Evolutionary conservation across 1,140 invertebrate species (phyloP).

Genomic region (Musca vetustissima): DNA sequence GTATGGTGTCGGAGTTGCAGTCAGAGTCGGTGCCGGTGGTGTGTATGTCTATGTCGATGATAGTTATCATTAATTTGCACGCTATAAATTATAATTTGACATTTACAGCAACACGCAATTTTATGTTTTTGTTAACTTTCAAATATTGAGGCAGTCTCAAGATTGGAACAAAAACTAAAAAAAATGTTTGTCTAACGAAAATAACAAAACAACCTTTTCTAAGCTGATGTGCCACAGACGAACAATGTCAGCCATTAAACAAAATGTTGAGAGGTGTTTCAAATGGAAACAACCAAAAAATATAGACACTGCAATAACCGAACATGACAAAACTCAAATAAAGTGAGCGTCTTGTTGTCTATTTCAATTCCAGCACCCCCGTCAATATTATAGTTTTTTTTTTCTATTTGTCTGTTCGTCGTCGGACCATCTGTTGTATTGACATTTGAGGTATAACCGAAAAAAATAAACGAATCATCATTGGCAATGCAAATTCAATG

Average conservation of each 20-base stretch:
- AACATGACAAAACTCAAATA: not conserved
- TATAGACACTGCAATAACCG: not conserved
- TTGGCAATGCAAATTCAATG: not conserved
- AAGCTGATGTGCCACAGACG: not conserved
- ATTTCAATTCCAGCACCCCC: too few relatives aligned
- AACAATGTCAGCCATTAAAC: not conserved
- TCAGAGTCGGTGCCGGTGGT: too few relatives aligned
- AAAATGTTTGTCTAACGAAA: not conserved
- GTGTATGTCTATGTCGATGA: too few relatives aligned
- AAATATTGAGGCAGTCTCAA: too few relatives aligned
- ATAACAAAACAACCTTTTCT: not conserved
- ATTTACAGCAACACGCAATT: constrained; percentile 9
- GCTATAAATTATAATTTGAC: constrained; percentile 8
- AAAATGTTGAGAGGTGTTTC: not conserved
- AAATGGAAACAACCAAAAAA: not conserved
- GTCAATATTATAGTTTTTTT: too few relatives aligned
- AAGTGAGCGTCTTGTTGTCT: too few relatives aligned
- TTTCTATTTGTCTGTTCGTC: too few relatives aligned
- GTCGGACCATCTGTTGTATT: too few relatives aligned
- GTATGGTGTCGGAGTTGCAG: too few relatives aligned
- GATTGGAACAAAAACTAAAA: not conserved
- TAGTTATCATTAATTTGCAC: constrained; percentile 7
- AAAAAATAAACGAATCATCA: not conserved
- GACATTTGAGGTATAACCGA: not conserved
- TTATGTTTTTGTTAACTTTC: not conserved